Conservation (phyloP, 2,888 invertebrate species). For the Tipula unca region DNA sequence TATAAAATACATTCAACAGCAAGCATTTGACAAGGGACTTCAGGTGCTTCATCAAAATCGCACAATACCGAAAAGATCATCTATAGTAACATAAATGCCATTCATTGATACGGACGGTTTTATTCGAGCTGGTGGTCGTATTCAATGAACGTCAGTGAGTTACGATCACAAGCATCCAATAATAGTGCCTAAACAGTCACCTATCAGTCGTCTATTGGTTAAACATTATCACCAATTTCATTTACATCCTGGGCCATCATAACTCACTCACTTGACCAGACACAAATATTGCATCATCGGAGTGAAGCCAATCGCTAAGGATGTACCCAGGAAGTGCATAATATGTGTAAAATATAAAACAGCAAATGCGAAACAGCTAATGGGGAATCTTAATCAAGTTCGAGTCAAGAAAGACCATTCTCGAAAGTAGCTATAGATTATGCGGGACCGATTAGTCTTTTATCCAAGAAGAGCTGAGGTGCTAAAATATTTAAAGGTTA, state of each 20-base stretch:
- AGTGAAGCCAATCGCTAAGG: background rate
- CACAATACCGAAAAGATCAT: too few species aligned
- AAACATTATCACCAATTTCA: background rate
- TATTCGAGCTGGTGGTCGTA: background rate
- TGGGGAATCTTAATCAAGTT: background rate
- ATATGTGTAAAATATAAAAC: background rate
- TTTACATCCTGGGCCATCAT: background rate
- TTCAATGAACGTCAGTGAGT: background rate
- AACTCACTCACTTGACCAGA: background rate
- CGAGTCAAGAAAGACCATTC: too few species aligned
- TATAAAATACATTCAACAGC: too few species aligned
- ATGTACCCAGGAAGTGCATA: background rate
- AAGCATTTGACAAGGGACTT: too few species aligned
- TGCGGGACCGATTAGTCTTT: too few species aligned
- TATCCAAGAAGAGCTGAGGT: too few species aligned
- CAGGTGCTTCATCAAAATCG: too few species aligned
- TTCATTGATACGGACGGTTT: background rate
- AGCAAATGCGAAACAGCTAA: background rate
- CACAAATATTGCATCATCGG: background rate
- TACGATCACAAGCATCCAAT: background rate
- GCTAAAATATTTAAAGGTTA: too few species aligned
- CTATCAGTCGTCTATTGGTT: background rate
- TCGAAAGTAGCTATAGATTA: too few species aligned
- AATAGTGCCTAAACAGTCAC: background rate
- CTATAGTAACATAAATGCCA: background rate